Evolutionary conservation across 2,113 vertebrate species (phyloP).

Genomic region (Rhynchomys soricoides): DNA sequence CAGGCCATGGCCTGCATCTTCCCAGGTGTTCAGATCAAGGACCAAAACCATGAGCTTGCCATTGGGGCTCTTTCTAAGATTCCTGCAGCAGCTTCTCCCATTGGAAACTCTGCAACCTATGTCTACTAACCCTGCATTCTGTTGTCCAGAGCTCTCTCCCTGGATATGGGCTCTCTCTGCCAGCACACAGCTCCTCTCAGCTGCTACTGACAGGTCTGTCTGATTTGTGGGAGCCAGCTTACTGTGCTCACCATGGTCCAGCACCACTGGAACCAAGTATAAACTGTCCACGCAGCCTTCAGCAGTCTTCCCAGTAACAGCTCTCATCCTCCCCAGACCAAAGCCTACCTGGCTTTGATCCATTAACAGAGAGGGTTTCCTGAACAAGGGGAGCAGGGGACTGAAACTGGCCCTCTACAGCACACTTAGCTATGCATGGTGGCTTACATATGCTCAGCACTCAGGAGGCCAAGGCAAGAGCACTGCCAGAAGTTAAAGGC

Average conservation of each 20-base stretch:
- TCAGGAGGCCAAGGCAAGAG: not conserved
- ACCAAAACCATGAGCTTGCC: not conserved
- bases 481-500: no score
- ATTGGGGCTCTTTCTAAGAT: fast-evolving
- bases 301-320: not conserved
- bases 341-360: not conserved
- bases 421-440: not conserved
- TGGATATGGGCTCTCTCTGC: not conserved
- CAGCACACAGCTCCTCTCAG: no score
- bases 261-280: not conserved
- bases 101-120: not conserved
- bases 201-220: not conserved
- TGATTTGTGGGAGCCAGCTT: not conserved
- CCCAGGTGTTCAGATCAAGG: not conserved
- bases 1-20: not conserved
- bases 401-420: not conserved
- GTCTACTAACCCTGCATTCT: not conserved
- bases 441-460: not conserved
- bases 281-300: not conserved
- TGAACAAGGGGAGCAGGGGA: not conserved
- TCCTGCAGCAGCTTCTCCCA: not conserved
- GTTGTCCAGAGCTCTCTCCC: not conserved
- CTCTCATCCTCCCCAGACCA: no score
- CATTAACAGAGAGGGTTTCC: not conserved
- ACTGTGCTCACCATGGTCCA: not conserved